Base-by-base conservation (phyloP, 2,113 vertebrate species). In the Dendrocopos noguchii region DNA sequence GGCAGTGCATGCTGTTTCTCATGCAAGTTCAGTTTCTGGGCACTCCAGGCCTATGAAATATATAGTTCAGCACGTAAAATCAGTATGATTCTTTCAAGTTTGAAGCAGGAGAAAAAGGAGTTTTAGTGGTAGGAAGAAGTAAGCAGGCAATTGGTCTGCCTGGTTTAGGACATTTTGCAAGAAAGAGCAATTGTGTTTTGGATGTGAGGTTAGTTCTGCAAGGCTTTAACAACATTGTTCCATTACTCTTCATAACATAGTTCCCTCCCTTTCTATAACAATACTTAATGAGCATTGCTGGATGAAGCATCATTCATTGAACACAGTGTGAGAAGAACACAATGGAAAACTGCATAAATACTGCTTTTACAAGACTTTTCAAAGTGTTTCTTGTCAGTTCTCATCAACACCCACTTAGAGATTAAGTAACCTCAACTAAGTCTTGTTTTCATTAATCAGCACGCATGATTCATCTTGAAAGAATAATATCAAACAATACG, bases 371-470 rank as follows among this genome's bases (percentile, higher is more conserved):
- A 85, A 42, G 34, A 68, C 29, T 80, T 91, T 77, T 56, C 46
- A 57, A 61, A 76, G 53, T 34, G 15, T 71, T 90, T 77, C 71
- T 91, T 84, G 78, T 88, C 67, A 60, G 52, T 67, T 84, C 68
- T 27, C 61, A 50, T 79, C 68, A 72, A 81, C 39, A 80, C 61
- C 66, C 65, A 79, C 67, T 63, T 55, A 64, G 61, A 80, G 61
- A 71, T 81, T 60, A 67, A 88, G 61, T 73, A 85, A 59, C 22
- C 75, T 68, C 71, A 82, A 64, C 56, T 87, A 90, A 90, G 34
- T 33, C 87, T 77, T 94, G 74, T 53, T 87, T 86, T 86, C 76
- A 66, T 65, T 74, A 80, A 86, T 77, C 60, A 93, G 86, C 52
- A 90, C 50, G n/a, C 31, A 53, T 80, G 65, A 88, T 63, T 88